Evolutionary conservation across 2,113 vertebrate species (phyloP).

Genomic region (Neogale vison): DNA sequence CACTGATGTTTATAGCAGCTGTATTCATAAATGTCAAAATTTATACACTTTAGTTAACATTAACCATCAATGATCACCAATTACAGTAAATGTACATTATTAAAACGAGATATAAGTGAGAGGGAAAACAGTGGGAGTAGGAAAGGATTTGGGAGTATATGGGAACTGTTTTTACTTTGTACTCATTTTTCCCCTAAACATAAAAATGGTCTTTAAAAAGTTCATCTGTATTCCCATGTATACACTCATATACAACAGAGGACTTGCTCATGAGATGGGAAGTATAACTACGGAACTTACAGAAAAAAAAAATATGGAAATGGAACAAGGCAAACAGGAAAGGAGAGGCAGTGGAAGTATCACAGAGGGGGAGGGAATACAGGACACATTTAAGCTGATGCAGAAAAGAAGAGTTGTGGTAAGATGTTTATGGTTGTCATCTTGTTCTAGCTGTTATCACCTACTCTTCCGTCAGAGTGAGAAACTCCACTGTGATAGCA

Average conservation of each 20-base stretch:
- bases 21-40: not conserved
- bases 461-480: not conserved
- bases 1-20: not conserved
- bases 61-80: not conserved
- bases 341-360: not conserved
- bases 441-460: not conserved
- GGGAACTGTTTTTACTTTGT: not conserved
- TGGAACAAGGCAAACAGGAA: not conserved
- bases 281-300: not conserved
- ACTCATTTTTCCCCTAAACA: not conserved
- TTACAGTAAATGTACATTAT: not conserved
- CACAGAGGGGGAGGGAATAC: rapidly evolving
- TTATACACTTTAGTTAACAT: not conserved
- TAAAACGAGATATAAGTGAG: not conserved
- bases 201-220: not conserved
- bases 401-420: not conserved
- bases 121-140: not conserved
- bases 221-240: too few relatives aligned
- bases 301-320: not conserved
- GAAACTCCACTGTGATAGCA: not conserved
- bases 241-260: not conserved
- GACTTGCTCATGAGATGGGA: not conserved
- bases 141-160: not conserved
- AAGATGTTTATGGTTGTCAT: not conserved
- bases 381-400: not conserved